Evolutionary conservation across 2,113 vertebrate species (phyloP).

Genomic region (Benitochromis conjunctus): DNA sequence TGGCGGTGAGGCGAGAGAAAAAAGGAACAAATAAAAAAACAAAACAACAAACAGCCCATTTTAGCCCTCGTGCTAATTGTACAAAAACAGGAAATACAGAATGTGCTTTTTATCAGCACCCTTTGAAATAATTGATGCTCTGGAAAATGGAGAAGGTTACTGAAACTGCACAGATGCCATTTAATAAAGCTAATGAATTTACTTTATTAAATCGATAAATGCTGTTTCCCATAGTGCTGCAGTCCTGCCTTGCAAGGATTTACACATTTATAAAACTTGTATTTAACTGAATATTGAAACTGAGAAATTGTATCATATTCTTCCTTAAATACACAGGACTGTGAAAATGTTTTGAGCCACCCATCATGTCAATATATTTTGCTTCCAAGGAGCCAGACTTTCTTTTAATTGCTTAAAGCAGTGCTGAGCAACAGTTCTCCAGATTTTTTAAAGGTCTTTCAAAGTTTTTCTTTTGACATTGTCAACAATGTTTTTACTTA

Average conservation of each 20-base stretch:
- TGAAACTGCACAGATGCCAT: not conserved
- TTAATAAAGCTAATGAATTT: not conserved
- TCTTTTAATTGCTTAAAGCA: not conserved
- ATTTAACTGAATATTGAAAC: not conserved
- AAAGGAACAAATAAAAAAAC: not conserved
- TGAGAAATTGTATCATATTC: not conserved
- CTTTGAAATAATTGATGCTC: not conserved
- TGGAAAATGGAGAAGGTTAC: not conserved
- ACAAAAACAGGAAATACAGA: constrained; percentile 49
- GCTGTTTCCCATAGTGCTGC: not conserved
- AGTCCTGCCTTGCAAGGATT: not conserved
- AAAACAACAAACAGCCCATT: not conserved
- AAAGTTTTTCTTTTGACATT: not conserved
- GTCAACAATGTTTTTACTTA: not conserved
- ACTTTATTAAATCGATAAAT: not conserved
- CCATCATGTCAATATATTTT: not conserved
- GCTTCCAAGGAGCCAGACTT: not conserved
- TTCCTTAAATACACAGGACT: not conserved
- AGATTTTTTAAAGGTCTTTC: not conserved
- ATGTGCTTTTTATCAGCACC: constrained; percentile 43
- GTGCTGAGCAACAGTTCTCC: not conserved
- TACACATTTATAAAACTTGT: not conserved
- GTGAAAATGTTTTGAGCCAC: not conserved
- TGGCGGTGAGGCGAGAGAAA: not conserved
- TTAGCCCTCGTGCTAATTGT: not conserved